Conservation (phyloP, 2,113 vertebrate species). For the Terrapene triunguis region DNA sequence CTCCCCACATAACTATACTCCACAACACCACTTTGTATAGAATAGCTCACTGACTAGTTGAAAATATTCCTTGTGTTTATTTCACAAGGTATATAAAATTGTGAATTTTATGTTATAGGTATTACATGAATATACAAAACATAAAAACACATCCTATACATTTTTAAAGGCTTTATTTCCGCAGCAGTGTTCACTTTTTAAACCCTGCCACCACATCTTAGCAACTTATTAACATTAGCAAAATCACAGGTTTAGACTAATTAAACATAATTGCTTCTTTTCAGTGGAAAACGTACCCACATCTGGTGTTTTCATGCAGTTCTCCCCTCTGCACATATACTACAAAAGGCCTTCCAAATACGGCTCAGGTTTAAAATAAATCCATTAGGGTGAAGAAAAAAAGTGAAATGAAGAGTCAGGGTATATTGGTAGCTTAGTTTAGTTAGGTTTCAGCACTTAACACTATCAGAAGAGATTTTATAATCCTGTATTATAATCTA, state of each 20-base stretch:
- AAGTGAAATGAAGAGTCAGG: neutral
- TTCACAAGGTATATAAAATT: neutral
- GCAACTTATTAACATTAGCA: conserved; percentile 44
- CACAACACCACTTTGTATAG: neutral
- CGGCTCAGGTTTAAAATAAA: neutral
- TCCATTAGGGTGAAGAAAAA: neutral
- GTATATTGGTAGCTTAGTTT: neutral
- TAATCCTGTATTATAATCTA: neutral
- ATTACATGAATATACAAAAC: neutral
- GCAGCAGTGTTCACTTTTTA: neutral
- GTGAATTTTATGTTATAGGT: neutral
- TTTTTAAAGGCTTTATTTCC: conserved; percentile 22
- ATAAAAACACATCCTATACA: neutral
- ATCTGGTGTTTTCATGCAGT: neutral
- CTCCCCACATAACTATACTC: neutral
- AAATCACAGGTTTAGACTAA: conserved; percentile 66
- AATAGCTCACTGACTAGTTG: neutral
- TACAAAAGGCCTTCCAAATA: neutral
- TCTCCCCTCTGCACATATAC: neutral
- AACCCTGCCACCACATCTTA: conserved; percentile 15
- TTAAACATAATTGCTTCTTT: conserved; percentile 54
- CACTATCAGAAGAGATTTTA: conserved; percentile 13
- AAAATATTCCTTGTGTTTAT: neutral
- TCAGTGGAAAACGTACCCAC: neutral
- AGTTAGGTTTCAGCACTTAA: neutral